Evolutionary conservation across 2,113 vertebrate species (phyloP).

Genomic region (Carettochelys insculpta): DNA sequence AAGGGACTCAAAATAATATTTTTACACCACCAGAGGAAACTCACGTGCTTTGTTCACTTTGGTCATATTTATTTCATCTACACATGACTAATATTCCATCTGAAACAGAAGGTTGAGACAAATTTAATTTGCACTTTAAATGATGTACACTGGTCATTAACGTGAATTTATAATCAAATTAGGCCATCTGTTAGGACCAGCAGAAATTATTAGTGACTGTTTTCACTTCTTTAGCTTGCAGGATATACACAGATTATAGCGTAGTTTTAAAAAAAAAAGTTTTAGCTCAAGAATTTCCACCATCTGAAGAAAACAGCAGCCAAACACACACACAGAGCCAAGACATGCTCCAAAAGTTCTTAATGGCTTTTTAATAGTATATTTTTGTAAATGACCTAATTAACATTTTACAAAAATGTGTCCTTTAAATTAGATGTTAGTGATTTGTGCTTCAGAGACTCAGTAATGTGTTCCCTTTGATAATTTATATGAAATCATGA

Average conservation of each 20-base stretch:
- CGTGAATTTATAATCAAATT: constrained; percentile 25
- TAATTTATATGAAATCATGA: not conserved
- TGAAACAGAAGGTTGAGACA: not conserved
- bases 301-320: not conserved
- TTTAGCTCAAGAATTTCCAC: not conserved
- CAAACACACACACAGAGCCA: not conserved
- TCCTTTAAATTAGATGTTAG: constrained; percentile 39
- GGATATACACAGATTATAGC: not conserved
- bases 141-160: not conserved
- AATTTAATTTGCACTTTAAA: constrained; percentile 7
- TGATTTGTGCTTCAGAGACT: constrained; percentile 24
- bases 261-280: not conserved
- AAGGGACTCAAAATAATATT: not conserved
- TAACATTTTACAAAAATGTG: constrained; percentile 43
- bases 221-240: not conserved
- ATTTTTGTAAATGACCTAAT: constrained; percentile 55
- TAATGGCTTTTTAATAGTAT: constrained; percentile 49
- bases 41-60: not conserved
- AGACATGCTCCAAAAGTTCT: not conserved
- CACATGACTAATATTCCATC: not conserved
- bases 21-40: not conserved
- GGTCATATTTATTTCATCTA: not conserved
- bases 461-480: not conserved
- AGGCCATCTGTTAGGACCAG: constrained; percentile 16
- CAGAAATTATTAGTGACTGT: not conserved